Conservation (phyloP, 35 echinoderm and acorn worm genomes). For the Anneissia japonica region DNA sequence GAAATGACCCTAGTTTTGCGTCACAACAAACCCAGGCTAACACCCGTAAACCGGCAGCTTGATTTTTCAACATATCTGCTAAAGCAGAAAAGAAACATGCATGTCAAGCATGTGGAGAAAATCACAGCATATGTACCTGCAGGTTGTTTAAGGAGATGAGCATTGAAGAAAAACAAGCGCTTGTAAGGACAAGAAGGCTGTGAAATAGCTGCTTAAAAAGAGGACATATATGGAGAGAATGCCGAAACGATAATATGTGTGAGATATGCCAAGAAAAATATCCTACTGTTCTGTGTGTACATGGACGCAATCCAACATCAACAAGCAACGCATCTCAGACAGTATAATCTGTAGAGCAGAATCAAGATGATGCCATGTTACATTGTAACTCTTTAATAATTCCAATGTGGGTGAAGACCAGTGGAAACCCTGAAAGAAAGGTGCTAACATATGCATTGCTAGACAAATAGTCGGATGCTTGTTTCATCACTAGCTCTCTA, state of each 20-base stretch:
- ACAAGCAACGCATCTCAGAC: too few species aligned
- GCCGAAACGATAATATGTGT: slow-evolving; percentile 25
- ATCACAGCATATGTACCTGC: background rate
- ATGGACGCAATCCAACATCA: too few species aligned
- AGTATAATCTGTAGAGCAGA: too few species aligned
- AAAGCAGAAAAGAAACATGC: background rate
- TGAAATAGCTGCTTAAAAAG: slow-evolving; percentile 36
- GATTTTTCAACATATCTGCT: background rate
- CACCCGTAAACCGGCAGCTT: too few species aligned
- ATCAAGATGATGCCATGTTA: too few species aligned
- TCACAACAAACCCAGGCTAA: background rate
- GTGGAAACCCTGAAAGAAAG: too few species aligned
- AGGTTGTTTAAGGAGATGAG: background rate
- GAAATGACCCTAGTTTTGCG: slow-evolving; percentile 5
- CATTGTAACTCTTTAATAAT: too few species aligned
- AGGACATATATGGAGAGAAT: slow-evolving; percentile 42
- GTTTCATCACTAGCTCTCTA: too few species aligned
- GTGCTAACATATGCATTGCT: too few species aligned
- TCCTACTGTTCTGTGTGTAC: slow-evolving; percentile 46
- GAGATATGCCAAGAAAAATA: slow-evolving; percentile 31
- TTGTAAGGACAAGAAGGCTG: slow-evolving; percentile 26
- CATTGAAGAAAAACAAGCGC: background rate
- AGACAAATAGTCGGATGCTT: too few species aligned
- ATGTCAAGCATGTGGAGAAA: background rate
- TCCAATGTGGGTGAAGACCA: too few species aligned